Percentiles rank a stretch among this genome's conserved stretches.
phyloP scores from a whole-genome alignment of 1,140 invertebrate species.

The Idris sp. region DNA sequence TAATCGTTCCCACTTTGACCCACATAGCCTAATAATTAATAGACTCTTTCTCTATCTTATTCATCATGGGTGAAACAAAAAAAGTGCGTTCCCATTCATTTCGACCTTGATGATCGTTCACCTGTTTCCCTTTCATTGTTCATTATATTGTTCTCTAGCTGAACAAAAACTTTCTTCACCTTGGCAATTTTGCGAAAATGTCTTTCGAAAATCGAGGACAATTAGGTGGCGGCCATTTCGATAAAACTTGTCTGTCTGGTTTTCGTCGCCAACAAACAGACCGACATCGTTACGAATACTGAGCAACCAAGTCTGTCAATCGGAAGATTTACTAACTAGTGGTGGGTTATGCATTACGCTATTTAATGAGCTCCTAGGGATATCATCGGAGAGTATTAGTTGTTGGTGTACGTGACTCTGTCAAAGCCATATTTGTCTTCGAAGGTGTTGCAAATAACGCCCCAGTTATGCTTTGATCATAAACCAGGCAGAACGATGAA shows the following conservation, averaged over 20 bases:
- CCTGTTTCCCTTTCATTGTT: slow-evolving; percentile 5
- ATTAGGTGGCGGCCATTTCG: slow-evolving; percentile 41
- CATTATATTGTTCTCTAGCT: slow-evolving; percentile 25
- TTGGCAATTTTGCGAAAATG: too few species aligned
- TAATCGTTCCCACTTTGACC: slow-evolving; percentile 26
- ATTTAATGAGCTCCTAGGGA: slow-evolving; percentile 63
- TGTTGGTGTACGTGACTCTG: too few species aligned
- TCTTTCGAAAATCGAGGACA: slow-evolving; percentile 47
- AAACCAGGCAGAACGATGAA: slow-evolving; percentile 37
- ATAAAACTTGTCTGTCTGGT: slow-evolving; percentile 31
- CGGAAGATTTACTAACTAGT: slow-evolving; percentile 68
- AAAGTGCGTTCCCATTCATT: not conserved
- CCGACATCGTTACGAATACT: slow-evolving; percentile 25
- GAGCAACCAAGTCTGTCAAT: slow-evolving; percentile 57
- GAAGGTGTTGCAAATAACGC: slow-evolving; percentile 18
- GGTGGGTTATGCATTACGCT: slow-evolving; percentile 23
- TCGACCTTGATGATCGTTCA: slow-evolving; percentile 23
- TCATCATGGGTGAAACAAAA: slow-evolving; percentile 6
- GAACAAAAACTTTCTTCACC: slow-evolving; percentile 15
- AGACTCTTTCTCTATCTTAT: slow-evolving; percentile 10
- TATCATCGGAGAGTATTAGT: too few species aligned
- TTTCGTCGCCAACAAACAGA: slow-evolving; percentile 34
- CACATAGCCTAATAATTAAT: slow-evolving; percentile 35
- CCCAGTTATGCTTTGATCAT: slow-evolving; percentile 41
- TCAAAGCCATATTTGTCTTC: slow-evolving; percentile 23